A percentile compares a stretch with the other conserved stretches of the same genome.
phyloP scores from a whole-genome alignment of 2,113 vertebrate genomes.

The Xenopus borealis region DNA sequence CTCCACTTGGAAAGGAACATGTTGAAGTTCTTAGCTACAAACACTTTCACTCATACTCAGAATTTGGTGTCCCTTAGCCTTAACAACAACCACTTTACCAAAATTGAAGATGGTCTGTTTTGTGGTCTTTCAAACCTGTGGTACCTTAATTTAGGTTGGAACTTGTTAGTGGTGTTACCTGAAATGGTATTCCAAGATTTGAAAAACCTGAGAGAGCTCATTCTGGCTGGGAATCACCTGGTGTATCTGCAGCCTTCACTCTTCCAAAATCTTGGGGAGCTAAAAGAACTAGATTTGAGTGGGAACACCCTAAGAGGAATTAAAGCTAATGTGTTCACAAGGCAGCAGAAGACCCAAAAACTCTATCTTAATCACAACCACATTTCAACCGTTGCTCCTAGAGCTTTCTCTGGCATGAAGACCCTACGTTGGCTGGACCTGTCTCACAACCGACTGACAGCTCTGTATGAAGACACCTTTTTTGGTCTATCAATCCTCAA shows the following conservation, averaged over 20 bases:
- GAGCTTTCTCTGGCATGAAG: constrained; percentile 86
- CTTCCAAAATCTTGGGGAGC: constrained; percentile 81
- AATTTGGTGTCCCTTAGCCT: constrained; percentile 83
- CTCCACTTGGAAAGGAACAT: constrained; percentile 85
- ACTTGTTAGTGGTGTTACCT: constrained; percentile 82
- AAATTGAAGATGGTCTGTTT: constrained; percentile 84
- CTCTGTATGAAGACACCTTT: constrained; percentile 85
- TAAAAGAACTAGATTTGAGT: constrained; percentile 88
- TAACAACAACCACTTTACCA: constrained; percentile 79
- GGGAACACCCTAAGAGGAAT: constrained; percentile 81
- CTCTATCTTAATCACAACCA: constrained; percentile 89
- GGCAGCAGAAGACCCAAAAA: constrained; percentile 86
- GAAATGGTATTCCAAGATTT: constrained; percentile 80
- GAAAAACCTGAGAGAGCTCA: constrained; percentile 65
- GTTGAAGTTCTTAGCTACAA: constrained; percentile 67
- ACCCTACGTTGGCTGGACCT: constrained; percentile 91
- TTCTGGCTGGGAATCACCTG: no score
- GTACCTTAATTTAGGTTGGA: constrained; percentile 93
- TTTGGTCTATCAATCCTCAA: constrained; percentile 80
- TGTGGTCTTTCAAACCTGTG: constrained; percentile 83
- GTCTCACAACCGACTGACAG: constrained; percentile 81
- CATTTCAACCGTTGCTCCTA: constrained; percentile 76
- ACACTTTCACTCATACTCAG: constrained; percentile 78
- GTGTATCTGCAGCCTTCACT: constrained; percentile 73
- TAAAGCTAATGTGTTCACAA: constrained; percentile 83